These are phyloP conservation scores for Picathartes gymnocephalus DNA, from an alignment of 2,113 vertebrate species.

Conservation along the genomic window DNA sequence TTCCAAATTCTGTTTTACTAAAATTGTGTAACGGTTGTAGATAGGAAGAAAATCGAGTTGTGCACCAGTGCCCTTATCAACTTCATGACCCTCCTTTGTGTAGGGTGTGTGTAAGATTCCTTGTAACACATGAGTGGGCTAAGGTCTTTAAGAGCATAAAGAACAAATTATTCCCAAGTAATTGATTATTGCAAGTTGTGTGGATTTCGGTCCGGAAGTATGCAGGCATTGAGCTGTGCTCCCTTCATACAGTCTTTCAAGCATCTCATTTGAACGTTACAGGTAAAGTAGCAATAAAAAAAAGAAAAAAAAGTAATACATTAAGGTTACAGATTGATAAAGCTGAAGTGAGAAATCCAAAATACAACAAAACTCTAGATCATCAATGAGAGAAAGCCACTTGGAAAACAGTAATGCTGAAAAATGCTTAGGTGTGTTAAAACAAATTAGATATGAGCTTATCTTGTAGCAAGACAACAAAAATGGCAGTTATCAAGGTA, in stretches of 20 bases:
- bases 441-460: not conserved
- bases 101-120: not conserved
- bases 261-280: not conserved
- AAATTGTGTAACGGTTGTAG: not conserved
- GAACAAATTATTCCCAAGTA: not conserved
- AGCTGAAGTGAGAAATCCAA: not conserved
- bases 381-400: not conserved
- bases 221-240: not conserved
- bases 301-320: too few relatives aligned
- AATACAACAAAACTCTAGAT: not conserved
- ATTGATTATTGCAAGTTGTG: not conserved
- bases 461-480: not conserved
- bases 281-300: not conserved
- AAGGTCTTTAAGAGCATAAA: not conserved
- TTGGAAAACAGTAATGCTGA: conserved; percentile 1
- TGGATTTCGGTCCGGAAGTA: not conserved
- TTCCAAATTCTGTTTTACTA: not conserved
- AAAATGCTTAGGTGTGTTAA: conserved; percentile 11
- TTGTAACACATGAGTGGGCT: not conserved
- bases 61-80: not conserved
- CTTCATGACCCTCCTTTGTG: not conserved
- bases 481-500: not conserved
- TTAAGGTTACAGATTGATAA: not conserved
- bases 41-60: not conserved
- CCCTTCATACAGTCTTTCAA: not conserved